Evolutionary conservation across 1,140 invertebrate genomes (phyloP).

Genomic region (Diuraphis noxia): DNA sequence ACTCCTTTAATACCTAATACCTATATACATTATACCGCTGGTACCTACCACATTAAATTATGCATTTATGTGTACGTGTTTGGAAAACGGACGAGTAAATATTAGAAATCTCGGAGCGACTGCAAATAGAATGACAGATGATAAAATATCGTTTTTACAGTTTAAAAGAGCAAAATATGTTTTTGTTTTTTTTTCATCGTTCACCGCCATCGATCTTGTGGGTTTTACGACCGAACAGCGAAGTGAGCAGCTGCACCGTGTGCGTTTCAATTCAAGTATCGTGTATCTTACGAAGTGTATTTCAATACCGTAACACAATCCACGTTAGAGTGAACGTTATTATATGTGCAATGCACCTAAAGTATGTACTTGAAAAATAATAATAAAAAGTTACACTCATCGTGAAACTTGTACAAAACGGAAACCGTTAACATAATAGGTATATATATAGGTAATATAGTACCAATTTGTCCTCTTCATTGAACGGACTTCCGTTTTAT

Average conservation of each 20-base stretch:
- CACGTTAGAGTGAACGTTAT: background rate
- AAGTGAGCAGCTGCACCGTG: background rate
- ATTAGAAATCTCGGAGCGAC: background rate
- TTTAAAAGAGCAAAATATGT: background rate
- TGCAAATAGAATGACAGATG: background rate
- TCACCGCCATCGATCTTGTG: background rate
- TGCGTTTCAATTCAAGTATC: background rate
- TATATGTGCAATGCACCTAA: background rate
- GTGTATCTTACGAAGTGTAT: background rate
- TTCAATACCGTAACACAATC: conserved; percentile 16
- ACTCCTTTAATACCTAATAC: too few relatives aligned
- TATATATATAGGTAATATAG: too few relatives aligned
- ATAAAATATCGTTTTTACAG: background rate
- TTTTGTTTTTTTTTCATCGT: background rate
- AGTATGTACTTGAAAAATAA: background rate
- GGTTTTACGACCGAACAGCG: background rate
- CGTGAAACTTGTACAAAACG: background rate
- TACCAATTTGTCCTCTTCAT: conserved; percentile 15
- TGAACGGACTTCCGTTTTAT: conserved; percentile 31
- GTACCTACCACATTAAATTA: too few relatives aligned
- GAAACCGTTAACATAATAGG: background rate
- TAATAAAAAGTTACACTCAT: background rate
- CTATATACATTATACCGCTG: too few relatives aligned
- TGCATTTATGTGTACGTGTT: background rate
- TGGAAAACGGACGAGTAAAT: background rate